These are phyloP conservation scores for Squalus acanthias DNA, from an alignment of 2,797 vertebrate genomes.

Conservation along the genomic window DNA sequence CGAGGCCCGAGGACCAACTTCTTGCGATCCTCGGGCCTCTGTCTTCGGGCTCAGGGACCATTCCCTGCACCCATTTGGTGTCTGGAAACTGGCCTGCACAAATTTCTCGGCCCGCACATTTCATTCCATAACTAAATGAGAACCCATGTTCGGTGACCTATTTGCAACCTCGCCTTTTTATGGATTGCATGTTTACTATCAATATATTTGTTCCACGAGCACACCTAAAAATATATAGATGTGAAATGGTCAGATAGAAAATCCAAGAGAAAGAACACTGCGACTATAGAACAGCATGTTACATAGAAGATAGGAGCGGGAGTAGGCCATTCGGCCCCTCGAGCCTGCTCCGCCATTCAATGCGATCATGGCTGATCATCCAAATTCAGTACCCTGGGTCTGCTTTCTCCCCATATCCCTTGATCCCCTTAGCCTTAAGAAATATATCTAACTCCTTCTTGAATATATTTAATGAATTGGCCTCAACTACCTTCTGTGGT, in stretches of 20 bases:
- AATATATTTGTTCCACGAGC: not conserved
- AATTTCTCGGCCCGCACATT: not conserved
- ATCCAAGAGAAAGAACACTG: not conserved
- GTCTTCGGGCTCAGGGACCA: not conserved
- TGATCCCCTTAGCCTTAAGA: too few species aligned
- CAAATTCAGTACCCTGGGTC: too few species aligned
- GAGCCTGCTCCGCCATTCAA: too few species aligned
- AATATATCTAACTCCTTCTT: too few species aligned
- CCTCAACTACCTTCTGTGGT: too few species aligned
- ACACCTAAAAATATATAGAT: not conserved
- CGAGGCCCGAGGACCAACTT: not conserved
- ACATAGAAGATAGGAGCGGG: too few species aligned
- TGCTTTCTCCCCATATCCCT: too few species aligned
- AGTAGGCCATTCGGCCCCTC: too few species aligned
- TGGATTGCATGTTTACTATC: not conserved
- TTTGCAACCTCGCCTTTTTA: too few species aligned
- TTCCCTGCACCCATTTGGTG: not conserved
- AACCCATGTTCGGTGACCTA: not conserved
- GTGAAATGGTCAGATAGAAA: not conserved
- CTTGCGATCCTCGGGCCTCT: not conserved
- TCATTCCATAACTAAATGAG: not conserved
- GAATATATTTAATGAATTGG: too few species aligned
- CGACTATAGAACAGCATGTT: not conserved
- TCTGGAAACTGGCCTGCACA: not conserved
- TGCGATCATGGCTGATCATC: too few species aligned